phyloP scores from a whole-genome alignment of 1,140 invertebrate species.

The Drosophila suzukii region DNA sequence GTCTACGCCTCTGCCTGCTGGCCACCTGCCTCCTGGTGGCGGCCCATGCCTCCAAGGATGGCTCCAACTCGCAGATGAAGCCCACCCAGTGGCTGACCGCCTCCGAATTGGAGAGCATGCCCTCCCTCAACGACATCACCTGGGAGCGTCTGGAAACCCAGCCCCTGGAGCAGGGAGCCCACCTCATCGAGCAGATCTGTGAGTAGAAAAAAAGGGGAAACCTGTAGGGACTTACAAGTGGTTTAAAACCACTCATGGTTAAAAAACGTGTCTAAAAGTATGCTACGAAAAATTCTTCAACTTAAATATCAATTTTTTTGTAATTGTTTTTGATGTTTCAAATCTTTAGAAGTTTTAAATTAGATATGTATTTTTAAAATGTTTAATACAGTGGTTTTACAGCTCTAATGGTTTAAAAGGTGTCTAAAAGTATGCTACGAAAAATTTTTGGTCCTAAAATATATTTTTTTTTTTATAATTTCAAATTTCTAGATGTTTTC shows the following conservation, averaged over 20 bases:
- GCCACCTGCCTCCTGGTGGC: conserved; percentile 66
- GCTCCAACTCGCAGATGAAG: conserved; percentile 48
- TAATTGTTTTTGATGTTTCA: too few relatives aligned
- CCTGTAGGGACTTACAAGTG: too few relatives aligned
- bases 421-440: background rate
- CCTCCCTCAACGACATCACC: conserved; percentile 70
- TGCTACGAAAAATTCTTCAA: too few relatives aligned
- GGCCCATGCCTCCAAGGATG: conserved; percentile 57
- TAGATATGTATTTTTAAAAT: too few relatives aligned
- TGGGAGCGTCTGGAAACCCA: conserved; percentile 71
- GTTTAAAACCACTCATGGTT: too few relatives aligned
- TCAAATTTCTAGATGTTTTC: background rate
- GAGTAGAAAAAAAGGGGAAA: conserved; percentile 24
- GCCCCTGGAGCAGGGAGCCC: conserved; percentile 65
- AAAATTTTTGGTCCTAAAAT: too few relatives aligned
- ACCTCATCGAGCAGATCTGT: conserved; percentile 69
- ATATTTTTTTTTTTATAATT: background rate
- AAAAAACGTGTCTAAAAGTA: too few relatives aligned
- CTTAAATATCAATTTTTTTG: too few relatives aligned
- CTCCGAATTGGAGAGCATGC: conserved; percentile 64
- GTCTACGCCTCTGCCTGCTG: conserved; percentile 61
- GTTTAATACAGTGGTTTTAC: too few relatives aligned
- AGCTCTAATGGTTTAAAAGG: background rate
- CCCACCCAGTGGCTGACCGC: conserved; percentile 65
- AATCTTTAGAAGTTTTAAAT: too few relatives aligned